Evolutionary conservation across 2,797 vertebrate species (phyloP), one percentile per base, ranked within the genome.

Genomic region (Denticeps clupeoides): DNA sequence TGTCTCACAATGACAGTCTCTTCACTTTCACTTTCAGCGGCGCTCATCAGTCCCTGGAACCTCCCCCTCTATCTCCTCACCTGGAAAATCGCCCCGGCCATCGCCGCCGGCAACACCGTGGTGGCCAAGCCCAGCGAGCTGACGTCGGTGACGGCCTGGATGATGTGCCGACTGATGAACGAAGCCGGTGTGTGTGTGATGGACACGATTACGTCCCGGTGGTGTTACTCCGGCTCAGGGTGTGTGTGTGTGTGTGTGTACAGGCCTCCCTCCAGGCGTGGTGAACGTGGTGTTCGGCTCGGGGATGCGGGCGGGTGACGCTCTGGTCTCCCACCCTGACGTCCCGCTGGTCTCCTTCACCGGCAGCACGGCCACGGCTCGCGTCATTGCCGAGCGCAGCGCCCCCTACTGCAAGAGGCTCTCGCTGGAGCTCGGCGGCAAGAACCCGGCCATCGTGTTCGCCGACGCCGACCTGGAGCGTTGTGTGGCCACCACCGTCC

Each of bases 121-220:
- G 87, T 99, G 58, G 92, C 93, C 45, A 99, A 97, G 59, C 93
- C 95, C 47, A 99, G 95, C 4, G 94, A 99, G 77, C 87, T 99
- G 90, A 96, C 92, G 0, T 97, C 95, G 0, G 91, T 95, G 61
- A 99, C 94, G 0, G 85, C 93, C 1, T 98, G 95, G 94, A 93
- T 99, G 94, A 75, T 98, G 85, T 97, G 94, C 79, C 87, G 83
- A 27, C 75, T 93, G 45, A 68, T 99, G 69, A 68, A 84, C 44
- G 79, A 89, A 76, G 92, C 92, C 65, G 95, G 95, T 93, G 70
- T 57, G 75, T 59, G 35, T 7, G 18, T 41, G 53, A 18, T 18
- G 21, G 23, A 4, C 12, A 10, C 15, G 32, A n/a, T n/a, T n/a
- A n/a, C n/a, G n/a, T n/a, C n/a, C n/a, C n/a, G n/a, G n/a, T n/a